These are phyloP conservation scores for Formica aserva DNA, from an alignment of 2,888 invertebrate genomes.

Conservation along the genomic window DNA sequence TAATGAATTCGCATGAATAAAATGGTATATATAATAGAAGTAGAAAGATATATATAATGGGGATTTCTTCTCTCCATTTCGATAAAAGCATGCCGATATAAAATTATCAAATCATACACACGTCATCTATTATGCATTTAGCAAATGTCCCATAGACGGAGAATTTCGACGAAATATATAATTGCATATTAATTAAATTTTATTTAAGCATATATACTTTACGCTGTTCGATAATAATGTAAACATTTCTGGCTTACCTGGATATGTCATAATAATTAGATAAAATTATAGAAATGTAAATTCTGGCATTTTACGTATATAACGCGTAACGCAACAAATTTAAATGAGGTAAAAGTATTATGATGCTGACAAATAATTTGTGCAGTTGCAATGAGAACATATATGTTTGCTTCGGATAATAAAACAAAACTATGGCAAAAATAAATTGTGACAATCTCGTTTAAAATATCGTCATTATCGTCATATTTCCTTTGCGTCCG, in stretches of 20 bases:
- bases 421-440: conserved; percentile 8
- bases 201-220: background rate
- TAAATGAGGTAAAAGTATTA: conserved; percentile 1
- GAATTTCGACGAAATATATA: conserved; percentile 2
- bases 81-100: background rate
- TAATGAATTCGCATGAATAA: conserved; percentile 1
- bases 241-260: conserved; percentile 4
- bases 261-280: conserved; percentile 39
- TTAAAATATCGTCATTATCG: conserved; percentile 30
- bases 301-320: conserved; percentile 10
- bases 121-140: background rate
- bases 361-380: background rate
- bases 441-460: conserved; percentile 7
- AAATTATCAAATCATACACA: background rate
- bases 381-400: background rate
- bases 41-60: background rate
- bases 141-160: background rate
- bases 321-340: background rate
- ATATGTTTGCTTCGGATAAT: background rate
- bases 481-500: conserved; percentile 29
- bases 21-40: conserved; percentile 6
- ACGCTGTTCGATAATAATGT: conserved; percentile 4
- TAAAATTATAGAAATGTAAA: conserved; percentile 21
- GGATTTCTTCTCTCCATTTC: background rate
- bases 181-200: conserved; percentile 26